phyloP scores from a whole-genome alignment of 2,113 vertebrate species.

The Notarius lentiginosus region DNA sequence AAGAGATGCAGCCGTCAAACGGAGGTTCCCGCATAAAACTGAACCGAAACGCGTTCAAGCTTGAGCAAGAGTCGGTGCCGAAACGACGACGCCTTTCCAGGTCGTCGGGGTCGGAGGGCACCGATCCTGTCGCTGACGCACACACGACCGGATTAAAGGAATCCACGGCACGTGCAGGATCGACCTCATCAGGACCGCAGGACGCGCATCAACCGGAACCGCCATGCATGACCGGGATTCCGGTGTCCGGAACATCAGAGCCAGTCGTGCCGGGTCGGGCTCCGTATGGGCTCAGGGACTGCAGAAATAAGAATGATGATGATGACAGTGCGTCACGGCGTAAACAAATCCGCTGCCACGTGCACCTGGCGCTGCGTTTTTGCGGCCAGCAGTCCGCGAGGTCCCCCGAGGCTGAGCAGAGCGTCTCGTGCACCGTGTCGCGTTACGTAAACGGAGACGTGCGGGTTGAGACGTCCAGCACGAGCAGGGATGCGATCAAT shows the following conservation, averaged over 20 bases:
- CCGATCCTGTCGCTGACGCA: background rate
- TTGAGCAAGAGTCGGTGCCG: background rate
- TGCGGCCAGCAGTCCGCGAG: background rate
- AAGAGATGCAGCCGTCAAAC: conserved; percentile 16
- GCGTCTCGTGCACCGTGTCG: conserved; percentile 14
- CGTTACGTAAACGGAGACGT: background rate
- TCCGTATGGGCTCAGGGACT: background rate
- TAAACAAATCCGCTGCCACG: conserved; percentile 14
- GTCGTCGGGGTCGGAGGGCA: background rate
- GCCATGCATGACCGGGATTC: too few species aligned
- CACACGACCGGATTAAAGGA: background rate
- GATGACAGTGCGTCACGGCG: background rate
- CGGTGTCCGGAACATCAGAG: background rate
- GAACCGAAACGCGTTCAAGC: conserved; percentile 31
- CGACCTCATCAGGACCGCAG: background rate
- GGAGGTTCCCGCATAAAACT: conserved; percentile 37
- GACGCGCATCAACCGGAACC: background rate
- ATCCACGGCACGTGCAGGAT: background rate
- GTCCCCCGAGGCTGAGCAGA: background rate
- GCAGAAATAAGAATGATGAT: background rate
- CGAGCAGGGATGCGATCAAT: background rate
- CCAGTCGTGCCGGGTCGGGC: background rate
- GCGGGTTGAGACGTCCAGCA: background rate
- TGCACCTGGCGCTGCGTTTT: conserved; percentile 5
- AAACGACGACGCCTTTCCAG: conserved; percentile 36